Percentiles rank a stretch among this genome's conserved stretches.
Evolutionary conservation across 2,113 vertebrate genomes (phyloP).

Genomic region (Smithornis capensis): DNA sequence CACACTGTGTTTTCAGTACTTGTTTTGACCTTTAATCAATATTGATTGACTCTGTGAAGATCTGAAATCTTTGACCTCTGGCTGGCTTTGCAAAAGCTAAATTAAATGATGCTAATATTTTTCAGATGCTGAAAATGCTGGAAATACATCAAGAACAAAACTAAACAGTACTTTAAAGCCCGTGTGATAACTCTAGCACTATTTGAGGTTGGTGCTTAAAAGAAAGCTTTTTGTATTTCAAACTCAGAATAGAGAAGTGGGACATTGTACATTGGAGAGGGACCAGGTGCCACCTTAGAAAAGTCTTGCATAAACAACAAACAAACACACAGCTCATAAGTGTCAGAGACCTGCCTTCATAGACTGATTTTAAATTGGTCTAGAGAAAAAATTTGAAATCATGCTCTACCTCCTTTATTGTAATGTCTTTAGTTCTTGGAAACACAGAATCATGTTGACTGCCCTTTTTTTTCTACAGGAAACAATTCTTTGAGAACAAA

Average conservation of each 20-base stretch:
- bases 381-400: not conserved
- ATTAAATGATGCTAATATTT: not conserved
- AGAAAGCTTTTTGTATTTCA: not conserved
- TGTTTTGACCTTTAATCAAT: constrained; percentile 31
- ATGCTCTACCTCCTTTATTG: not conserved
- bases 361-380: not conserved
- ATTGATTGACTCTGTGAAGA: not conserved
- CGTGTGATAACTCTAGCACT: not conserved
- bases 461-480: not conserved
- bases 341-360: not conserved
- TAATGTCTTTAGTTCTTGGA: not conserved
- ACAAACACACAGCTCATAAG: not conserved
- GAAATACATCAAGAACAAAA: not conserved
- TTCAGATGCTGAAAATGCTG: not conserved
- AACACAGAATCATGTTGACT: not conserved
- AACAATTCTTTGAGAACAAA: not conserved
- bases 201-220: not conserved
- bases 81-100: not conserved
- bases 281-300: not conserved
- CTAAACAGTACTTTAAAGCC: not conserved
- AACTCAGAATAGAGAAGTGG: not conserved
- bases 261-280: not conserved
- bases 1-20: not conserved
- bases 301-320: not conserved
- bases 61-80: not conserved